Percentiles rank a stretch among this genome's conserved stretches.
phyloP scores from a whole-genome alignment of 2,797 vertebrate species.

The Lithobates pipiens region DNA sequence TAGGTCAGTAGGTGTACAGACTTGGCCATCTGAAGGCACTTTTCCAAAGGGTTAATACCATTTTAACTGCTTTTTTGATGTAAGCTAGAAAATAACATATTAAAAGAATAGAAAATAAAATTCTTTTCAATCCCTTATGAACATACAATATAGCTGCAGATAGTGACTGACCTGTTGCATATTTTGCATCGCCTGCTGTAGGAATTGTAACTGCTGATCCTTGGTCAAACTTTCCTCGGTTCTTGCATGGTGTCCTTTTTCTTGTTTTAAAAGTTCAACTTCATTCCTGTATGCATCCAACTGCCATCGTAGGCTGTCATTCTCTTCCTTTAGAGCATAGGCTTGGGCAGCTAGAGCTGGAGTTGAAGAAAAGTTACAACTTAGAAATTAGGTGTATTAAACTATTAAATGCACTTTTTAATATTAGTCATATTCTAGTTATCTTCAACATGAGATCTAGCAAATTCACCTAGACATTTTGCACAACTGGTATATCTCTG shows the following conservation, averaged over 20 bases:
- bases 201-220: constrained; percentile 89
- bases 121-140: no score
- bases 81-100: no score
- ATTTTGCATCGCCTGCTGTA: constrained; percentile 90
- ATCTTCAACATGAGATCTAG: not conserved
- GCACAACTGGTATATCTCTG: not conserved
- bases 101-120: no score
- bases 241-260: constrained; percentile 80
- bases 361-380: constrained; percentile 9
- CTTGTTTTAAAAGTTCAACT: constrained; percentile 91
- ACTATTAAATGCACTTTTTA: no score
- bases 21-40: no score
- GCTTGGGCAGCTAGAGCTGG: constrained; percentile 81
- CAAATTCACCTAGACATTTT: not conserved
- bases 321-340: constrained; percentile 89
- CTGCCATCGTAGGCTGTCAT: constrained; percentile 95
- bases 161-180: constrained; percentile 89
- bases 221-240: constrained; percentile 83
- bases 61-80: no score
- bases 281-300: constrained; percentile 94
- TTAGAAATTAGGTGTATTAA: no score
- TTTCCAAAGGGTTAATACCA: no score
- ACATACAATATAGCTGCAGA: not conserved
- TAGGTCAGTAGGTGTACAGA: no score
- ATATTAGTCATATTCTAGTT: not conserved